These are phyloP conservation scores for Drosophila hamatofila DNA, from an alignment of 2,888 invertebrate genomes.

Conservation along the genomic window DNA sequence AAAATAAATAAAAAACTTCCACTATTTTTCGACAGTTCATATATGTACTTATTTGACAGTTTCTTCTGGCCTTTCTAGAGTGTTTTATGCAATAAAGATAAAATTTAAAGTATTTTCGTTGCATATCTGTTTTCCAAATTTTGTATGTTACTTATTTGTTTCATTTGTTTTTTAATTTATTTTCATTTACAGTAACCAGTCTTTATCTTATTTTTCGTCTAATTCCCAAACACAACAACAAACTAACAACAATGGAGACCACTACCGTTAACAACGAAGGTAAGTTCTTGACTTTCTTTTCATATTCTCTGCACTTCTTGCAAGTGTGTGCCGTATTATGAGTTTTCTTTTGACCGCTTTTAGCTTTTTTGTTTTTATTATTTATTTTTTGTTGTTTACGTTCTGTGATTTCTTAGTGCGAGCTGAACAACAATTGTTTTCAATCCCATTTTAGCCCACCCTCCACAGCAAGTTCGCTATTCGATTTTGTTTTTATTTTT, in stretches of 20 bases:
- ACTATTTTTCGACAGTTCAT: too few species aligned
- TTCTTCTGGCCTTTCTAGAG: too few species aligned
- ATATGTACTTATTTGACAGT: too few species aligned
- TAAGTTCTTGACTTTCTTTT: conserved; percentile 33
- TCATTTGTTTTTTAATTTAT: not conserved
- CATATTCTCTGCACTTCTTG: conserved; percentile 1
- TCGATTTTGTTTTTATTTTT: conserved; percentile 19
- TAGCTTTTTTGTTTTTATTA: conserved; percentile 7
- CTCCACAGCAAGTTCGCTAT: conserved; percentile 19
- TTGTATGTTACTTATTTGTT: not conserved
- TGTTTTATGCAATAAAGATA: too few species aligned
- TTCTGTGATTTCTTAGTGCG: conserved; percentile 23
- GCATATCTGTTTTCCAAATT: not conserved
- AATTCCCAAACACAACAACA: conserved; percentile 1
- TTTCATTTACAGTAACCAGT: conserved; percentile 19
- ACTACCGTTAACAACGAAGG: conserved; percentile 60
- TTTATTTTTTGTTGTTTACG: conserved; percentile 7
- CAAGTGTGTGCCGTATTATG: conserved; percentile 1
- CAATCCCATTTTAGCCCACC: not conserved
- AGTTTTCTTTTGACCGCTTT: conserved; percentile 6
- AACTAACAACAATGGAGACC: conserved; percentile 63
- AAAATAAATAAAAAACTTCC: too few species aligned
- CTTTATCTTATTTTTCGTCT: conserved; percentile 8
- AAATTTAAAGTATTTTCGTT: not conserved
- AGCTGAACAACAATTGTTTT: conserved; percentile 38